Conservation (phyloP, 23 tunicate genomes). For the Aplidium turbinatum region DNA sequence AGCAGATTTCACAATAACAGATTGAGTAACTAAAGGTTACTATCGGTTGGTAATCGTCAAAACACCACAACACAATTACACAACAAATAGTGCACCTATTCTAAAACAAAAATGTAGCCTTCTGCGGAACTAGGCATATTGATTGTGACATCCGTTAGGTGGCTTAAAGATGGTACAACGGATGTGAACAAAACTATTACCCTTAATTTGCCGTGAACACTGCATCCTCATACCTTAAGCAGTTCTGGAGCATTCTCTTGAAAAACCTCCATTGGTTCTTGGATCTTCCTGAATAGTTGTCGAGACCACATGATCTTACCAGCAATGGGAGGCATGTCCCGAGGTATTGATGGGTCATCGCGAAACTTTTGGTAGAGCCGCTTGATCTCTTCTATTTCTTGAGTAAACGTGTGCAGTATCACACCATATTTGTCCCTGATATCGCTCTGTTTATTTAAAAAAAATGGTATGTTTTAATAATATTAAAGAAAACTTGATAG, state of each 20-base stretch:
- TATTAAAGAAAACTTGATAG: too few relatives aligned
- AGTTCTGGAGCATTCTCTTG: slow-evolving; percentile 65
- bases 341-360: slow-evolving; percentile 88
- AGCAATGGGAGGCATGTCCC: slow-evolving; percentile 95
- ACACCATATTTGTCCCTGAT: slow-evolving; percentile 81
- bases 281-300: slow-evolving; percentile 81
- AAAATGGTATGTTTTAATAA: neutral
- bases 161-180: too few relatives aligned
- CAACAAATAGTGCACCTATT: too few relatives aligned
- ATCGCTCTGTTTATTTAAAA: slow-evolving; percentile 39
- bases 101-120: too few relatives aligned
- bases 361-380: slow-evolving; percentile 82
- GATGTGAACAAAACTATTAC: too few relatives aligned
- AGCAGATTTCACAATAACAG: too few relatives aligned
- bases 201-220: too few relatives aligned
- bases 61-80: too few relatives aligned
- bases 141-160: too few relatives aligned
- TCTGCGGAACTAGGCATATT: too few relatives aligned
- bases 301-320: slow-evolving; percentile 97
- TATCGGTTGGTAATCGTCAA: too few relatives aligned
- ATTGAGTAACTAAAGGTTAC: too few relatives aligned
- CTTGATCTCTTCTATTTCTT: slow-evolving; percentile 91
- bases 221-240: slow-evolving; percentile 50
- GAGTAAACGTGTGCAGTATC: slow-evolving; percentile 67
- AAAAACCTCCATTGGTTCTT: slow-evolving; percentile 90